A percentile compares a stretch with the other conserved stretches of the same genome.
phyloP scores from a whole-genome alignment of 2,113 vertebrate genomes.

The Mormyrus lacerda region DNA sequence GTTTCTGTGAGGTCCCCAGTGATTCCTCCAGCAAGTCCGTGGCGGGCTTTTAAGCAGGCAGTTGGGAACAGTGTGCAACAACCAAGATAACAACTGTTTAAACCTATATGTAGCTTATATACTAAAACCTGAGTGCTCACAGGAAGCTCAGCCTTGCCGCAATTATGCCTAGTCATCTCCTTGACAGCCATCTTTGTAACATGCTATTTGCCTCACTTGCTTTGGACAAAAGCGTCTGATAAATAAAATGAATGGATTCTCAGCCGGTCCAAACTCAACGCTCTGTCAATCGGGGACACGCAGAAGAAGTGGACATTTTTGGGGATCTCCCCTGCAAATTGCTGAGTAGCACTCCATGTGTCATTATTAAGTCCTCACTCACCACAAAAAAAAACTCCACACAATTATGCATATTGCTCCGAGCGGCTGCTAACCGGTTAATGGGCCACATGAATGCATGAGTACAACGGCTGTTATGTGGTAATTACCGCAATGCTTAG shows the following conservation, averaged over 20 bases:
- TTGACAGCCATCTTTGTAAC: not conserved
- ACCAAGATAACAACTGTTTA: too few species aligned
- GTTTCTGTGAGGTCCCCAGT: not conserved
- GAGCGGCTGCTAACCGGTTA: not conserved
- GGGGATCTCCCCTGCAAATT: not conserved
- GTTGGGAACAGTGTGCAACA: not conserved
- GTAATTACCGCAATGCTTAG: conserved; percentile 8
- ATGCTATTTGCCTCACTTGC: not conserved
- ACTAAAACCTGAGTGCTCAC: not conserved
- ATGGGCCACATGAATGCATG: conserved; percentile 1
- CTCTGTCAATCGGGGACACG: not conserved
- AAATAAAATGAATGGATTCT: not conserved
- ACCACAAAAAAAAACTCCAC: not conserved
- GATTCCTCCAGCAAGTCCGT: not conserved
- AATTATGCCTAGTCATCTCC: not conserved
- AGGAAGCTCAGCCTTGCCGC: not conserved
- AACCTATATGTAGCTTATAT: too few species aligned
- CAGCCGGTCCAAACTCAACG: not conserved
- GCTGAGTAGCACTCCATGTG: not conserved
- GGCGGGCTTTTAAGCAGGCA: not conserved
- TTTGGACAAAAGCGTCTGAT: not conserved
- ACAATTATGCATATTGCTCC: conserved; percentile 8
- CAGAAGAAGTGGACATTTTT: not conserved
- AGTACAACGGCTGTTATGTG: not conserved
- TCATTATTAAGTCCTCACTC: not conserved